These are phyloP conservation scores for Zygaena filipendulae DNA, from an alignment of 2,888 invertebrate species.

Conservation along the genomic window DNA sequence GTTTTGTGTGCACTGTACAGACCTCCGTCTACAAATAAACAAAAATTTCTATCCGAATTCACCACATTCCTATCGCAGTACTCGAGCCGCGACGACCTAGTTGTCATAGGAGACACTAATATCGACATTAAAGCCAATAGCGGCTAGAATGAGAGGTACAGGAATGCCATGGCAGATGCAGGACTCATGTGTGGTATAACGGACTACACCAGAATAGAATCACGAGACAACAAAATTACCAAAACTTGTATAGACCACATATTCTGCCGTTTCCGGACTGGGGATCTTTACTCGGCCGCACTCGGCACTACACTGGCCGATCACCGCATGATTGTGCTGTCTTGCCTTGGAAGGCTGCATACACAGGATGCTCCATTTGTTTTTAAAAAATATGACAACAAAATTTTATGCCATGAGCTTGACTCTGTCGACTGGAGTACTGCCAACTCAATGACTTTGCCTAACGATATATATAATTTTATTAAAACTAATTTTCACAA, in stretches of 20 bases:
- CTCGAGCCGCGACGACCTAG: background rate
- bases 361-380: background rate
- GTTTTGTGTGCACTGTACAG: background rate
- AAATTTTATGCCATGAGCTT: too few relatives aligned
- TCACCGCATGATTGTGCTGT: constrained; percentile 5
- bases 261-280: constrained; percentile 9
- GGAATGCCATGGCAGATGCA: background rate
- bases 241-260: constrained; percentile 6
- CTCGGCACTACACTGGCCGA: constrained; percentile 12
- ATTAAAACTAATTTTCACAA: background rate
- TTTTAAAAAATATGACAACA: too few relatives aligned
- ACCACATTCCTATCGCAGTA: background rate
- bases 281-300: constrained; percentile 10
- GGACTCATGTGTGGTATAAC: background rate
- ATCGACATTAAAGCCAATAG: background rate
- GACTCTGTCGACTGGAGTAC: background rate
- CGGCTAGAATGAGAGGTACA: background rate
- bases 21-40: background rate
- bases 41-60: background rate
- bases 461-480: background rate
- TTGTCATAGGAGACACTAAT: background rate
- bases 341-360: background rate
- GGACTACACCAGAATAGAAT: background rate
- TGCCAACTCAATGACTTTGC: background rate
- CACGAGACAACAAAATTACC: background rate